Base-by-base conservation (phyloP, 2,797 vertebrate genomes). In the Parotocinclus haroldoi region DNA sequence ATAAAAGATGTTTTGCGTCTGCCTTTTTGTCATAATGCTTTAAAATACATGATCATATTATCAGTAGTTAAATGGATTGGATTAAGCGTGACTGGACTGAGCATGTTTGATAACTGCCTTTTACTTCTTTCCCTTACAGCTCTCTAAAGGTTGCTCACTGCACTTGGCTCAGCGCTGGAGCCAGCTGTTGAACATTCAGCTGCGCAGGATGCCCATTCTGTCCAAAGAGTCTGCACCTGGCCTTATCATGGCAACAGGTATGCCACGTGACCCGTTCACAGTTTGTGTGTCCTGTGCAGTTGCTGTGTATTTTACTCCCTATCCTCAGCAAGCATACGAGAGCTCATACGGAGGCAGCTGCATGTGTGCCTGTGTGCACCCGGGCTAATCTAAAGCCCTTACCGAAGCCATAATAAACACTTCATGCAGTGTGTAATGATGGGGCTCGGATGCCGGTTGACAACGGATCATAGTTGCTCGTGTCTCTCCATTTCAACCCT, bases 201-300 rank as follows among this genome's bases (percentile, higher is more conserved):
- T 95, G 49, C 92, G 95, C 9, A 89, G 95, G 75, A 94, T 96
- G 89, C 93, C 96, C 72, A 96, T 99, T 66, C 80, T 99, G 44
- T 96, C 96, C 81, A 99, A 98, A 85, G 95, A 96, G 79, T 99
- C 96, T 0, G 94, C 96, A 0, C 96, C 96, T 0, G 96, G 96
- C 37, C 88, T 99, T 78, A 93, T 99, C 79, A 89, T 98, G 44
- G 96, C 96, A 70, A 98, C 96, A 1, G 96, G 96, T 99, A 80
- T 58, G 56, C 77, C 10, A 11, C 4, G 16, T 49, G 40, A 69
- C 44, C 10, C n/a, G n/a, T n/a, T n/a, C n/a, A n/a, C n/a, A 9
- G 59, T 11, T 45, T 39, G 37, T 27, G 37, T 11, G 50, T 42
- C 36, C 14, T 11, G 10, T 40, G 6, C 5, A 5, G 27, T 5